Conservation (phyloP, 2,113 vertebrate genomes). For the Elaphurus davidianus region DNA sequence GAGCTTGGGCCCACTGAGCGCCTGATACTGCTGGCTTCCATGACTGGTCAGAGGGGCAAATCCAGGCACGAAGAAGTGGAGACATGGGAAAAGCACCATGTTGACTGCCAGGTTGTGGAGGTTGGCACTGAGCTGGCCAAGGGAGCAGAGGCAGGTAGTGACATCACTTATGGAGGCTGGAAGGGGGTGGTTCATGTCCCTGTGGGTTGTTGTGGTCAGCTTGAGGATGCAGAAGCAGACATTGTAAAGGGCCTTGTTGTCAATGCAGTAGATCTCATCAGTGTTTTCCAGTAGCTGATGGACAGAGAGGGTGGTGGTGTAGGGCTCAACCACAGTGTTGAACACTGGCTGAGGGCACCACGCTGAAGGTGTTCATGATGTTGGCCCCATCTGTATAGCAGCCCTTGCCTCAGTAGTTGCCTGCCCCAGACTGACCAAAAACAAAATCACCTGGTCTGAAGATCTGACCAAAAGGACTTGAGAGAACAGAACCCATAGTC, state of each 20-base stretch:
- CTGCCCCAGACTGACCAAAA: background rate
- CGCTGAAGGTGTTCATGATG: conserved; percentile 96
- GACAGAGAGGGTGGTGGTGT: conserved; percentile 92
- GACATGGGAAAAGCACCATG: conserved; percentile 85
- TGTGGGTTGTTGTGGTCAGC: conserved; percentile 92
- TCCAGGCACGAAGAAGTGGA: background rate
- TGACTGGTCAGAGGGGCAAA: background rate
- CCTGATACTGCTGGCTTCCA: background rate
- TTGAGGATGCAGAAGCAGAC: conserved; percentile 95
- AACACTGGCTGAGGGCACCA: conserved; percentile 94
- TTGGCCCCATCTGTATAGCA: background rate
- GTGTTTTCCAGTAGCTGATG: conserved; percentile 96
- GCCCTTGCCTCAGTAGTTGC: background rate
- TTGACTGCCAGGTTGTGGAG: conserved; percentile 93
- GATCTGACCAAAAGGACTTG: background rate
- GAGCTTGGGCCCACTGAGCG: conserved; percentile 84
- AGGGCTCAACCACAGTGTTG: conserved; percentile 93
- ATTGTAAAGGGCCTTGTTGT: conserved; percentile 92
- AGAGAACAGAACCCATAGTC: background rate
- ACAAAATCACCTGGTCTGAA: background rate
- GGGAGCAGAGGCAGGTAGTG: conserved; percentile 93
- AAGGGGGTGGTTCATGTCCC: conserved; percentile 92
- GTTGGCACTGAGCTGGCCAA: conserved; percentile 91
- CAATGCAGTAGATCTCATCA: conserved; percentile 93
- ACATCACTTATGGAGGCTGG: conserved; percentile 93